Evolutionary conservation across 2,888 invertebrate species (phyloP), one percentile per base, ranked within the genome.

Genomic region (Macrophya alboannulata): DNA sequence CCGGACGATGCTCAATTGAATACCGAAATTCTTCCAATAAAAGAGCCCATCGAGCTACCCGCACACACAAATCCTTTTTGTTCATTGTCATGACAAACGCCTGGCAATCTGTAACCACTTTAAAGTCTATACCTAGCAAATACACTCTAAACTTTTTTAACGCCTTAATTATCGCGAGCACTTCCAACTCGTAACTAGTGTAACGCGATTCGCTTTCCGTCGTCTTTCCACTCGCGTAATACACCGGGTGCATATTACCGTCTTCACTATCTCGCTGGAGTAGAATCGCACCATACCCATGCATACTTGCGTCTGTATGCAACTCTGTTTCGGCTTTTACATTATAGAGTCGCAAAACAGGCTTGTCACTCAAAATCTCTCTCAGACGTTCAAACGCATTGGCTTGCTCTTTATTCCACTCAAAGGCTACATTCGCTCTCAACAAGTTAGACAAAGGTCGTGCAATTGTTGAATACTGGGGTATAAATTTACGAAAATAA

Each of bases 161-260:
- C 1, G 90, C 89, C 59, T 86, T 86, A 1, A 90, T 85, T 5
- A 92, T 86, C 0, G 90, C 90, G 0, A 89, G 15, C 1, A 87
- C 87, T 65, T 91, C 90, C 9, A 91, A 62, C 77, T 90, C 90
- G 25, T 91, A 90, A 17, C 89, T 89, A 37, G 86, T 84, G 59
- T 88, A 88, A 12, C 88, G 88, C 15, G 88, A 86, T 77, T 90
- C 90, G 0, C 76, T 83, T 0, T 84, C 76, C 0, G 86, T 87
- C 3, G 90, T 90, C 81, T 88, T 88, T 17, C 86, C 84, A 40
- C 90, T 90, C 84, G 87, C 87, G 59, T 87, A 90, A 84, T 89
- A 87, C 4, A 89, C 76, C 0, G 88, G 89, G 43, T 90, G 90
- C 37, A 89, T 85, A 15, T 51, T 25, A 21, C 84, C 79, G 51